Evolutionary conservation across 1,140 invertebrate species (phyloP), one percentile per base, ranked within the genome.

Genomic region (Saxidomus purpurata): DNA sequence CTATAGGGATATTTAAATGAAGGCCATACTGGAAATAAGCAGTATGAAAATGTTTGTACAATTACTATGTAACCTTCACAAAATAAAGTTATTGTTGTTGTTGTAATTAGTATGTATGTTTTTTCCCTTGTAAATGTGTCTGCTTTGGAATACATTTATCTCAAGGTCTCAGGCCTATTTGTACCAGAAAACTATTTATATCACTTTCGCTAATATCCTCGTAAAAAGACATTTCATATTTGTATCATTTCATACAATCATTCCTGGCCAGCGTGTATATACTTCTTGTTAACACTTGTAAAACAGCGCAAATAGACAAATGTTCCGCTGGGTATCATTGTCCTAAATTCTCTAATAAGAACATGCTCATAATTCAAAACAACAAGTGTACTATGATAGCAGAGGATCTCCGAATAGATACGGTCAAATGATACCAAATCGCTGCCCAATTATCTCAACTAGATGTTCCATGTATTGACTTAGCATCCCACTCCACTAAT

Each of bases 291-390:
- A 52, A 79, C 76, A 36, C 49, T 36, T 79, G 76, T 79, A 19
- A 3, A 79, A 55, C 49, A 55, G 31, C 49, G 47, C 55, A 79
- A 79, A 79, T 31, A 36, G 49, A 79, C 76, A 79, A 55, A 15
- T 19, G 13, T 79, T 59, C 76, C 28, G 0, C 31, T 36, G 76
- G 47, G 76, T 52, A 79, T 55, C 15, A n/a, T 36, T 79, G 55
- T 79, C 76, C 4, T 31, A 55, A 79, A 31, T 31, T 13, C 76
- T 17, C 25, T n/a, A 28, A n/a, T n/a, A n/a, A 22, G 15, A 55
- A 79, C 76, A 79, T 79, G 43, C 31, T 55, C 28, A 52, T 79
- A 79, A 79, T 55, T 79, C 76, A 79, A 52, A 79, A 79, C 76
- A 79, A 79, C 76, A 79, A 52, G 49, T 79, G 47, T 79, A 79